These are phyloP conservation scores for Elysia crispata DNA, from an alignment of 2,888 invertebrate species.

Conservation along the genomic window DNA sequence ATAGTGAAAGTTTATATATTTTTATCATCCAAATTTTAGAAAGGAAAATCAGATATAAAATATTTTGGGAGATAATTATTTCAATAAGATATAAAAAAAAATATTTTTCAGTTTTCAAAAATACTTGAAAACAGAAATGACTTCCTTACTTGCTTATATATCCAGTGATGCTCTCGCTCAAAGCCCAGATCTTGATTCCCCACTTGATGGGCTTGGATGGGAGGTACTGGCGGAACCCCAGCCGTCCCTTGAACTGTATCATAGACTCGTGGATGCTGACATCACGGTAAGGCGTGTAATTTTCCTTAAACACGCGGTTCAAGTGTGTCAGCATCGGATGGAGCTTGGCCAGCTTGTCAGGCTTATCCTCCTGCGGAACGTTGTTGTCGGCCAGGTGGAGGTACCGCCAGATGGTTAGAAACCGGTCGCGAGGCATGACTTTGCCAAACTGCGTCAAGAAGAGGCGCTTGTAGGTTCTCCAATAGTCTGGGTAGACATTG, in stretches of 20 bases:
- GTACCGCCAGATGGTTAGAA: not conserved
- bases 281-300: too few species aligned
- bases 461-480: too few species aligned
- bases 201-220: slow-evolving; percentile 21
- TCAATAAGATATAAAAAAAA: too few species aligned
- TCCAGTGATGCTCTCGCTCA: not conserved
- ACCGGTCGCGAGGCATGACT: slow-evolving; percentile 6
- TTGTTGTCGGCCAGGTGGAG: not conserved
- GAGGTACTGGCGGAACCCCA: slow-evolving; percentile 13
- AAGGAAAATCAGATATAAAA: too few species aligned
- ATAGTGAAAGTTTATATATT: too few species aligned
- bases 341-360: not conserved
- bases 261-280: not conserved
- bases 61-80: too few species aligned
- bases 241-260: not conserved
- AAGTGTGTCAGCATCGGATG: too few species aligned
- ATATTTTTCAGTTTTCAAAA: too few species aligned
- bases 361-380: not conserved
- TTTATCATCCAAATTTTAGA: too few species aligned
- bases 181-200: slow-evolving; percentile 23
- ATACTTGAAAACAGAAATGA: too few species aligned
- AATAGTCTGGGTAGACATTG: too few species aligned
- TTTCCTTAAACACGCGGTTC: too few species aligned
- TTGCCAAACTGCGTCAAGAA: not conserved
- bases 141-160: not conserved